Evolutionary conservation across 2,797 vertebrate species (phyloP).

Genomic region (Macrochelys suwanniensis): DNA sequence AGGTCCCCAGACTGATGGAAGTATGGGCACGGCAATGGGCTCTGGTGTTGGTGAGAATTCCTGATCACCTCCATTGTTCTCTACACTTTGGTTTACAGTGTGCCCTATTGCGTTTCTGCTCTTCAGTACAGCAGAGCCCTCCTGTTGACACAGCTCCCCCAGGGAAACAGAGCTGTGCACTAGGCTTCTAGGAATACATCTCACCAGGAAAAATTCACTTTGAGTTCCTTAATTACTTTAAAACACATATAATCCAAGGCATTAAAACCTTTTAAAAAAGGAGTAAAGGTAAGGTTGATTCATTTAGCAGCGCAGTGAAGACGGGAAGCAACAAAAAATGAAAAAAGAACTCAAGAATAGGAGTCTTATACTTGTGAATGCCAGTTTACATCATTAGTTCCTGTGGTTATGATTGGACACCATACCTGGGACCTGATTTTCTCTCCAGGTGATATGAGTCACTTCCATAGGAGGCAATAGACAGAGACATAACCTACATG

Average conservation of each 20-base stretch:
- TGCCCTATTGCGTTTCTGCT: conserved; percentile 50
- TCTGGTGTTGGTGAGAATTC: background rate
- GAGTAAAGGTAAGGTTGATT: background rate
- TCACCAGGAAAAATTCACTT: conserved; percentile 9
- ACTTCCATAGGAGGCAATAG: conserved; percentile 63
- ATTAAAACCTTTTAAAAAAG: background rate
- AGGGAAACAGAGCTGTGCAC: background rate
- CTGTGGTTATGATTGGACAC: conserved; percentile 49
- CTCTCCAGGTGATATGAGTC: conserved; percentile 52
- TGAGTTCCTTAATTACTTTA: background rate
- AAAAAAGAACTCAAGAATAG: conserved; percentile 44
- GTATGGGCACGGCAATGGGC: conserved; percentile 31
- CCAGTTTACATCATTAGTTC: background rate
- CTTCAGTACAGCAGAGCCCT: background rate
- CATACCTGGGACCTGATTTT: conserved; percentile 72
- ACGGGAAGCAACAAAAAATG: conserved; percentile 47
- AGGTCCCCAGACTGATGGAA: conserved; percentile 57
- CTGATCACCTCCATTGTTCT: conserved; percentile 55
- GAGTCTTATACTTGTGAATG: conserved; percentile 39
- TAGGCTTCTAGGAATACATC: background rate
- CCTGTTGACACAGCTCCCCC: conserved; percentile 27
- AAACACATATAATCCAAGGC: background rate
- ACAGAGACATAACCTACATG: conserved; percentile 60
- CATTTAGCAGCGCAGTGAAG: conserved; percentile 49
- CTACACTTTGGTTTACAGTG: conserved; percentile 63